A percentile compares a stretch with the other conserved stretches of the same genome.
Evolutionary conservation across 2,888 invertebrate genomes (phyloP).

Genomic region (Archaeoteleia sp.): DNA sequence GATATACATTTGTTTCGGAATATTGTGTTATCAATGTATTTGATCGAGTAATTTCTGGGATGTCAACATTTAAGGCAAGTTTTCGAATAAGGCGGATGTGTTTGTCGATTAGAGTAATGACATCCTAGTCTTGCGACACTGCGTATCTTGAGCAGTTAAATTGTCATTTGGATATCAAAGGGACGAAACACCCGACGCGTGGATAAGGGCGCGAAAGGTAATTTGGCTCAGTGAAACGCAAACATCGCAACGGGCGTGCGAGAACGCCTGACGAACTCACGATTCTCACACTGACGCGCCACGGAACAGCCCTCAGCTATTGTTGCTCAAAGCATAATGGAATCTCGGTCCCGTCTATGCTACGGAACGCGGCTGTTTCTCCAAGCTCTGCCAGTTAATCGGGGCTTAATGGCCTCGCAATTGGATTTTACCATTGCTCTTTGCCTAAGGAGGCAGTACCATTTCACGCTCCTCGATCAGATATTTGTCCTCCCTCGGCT

Average conservation of each 20-base stretch:
- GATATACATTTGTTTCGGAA: neutral
- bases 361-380: constrained; percentile 51
- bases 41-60: constrained; percentile 37
- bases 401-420: constrained; percentile 74
- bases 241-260: constrained; percentile 64
- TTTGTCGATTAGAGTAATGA: constrained; percentile 50
- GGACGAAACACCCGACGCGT: constrained; percentile 69
- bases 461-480: constrained; percentile 71
- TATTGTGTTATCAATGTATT: neutral
- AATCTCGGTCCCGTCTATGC: constrained; percentile 69
- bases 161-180: constrained; percentile 76
- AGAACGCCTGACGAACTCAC: constrained; percentile 68
- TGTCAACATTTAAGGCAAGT: constrained; percentile 33
- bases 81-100: constrained; percentile 35
- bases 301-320: constrained; percentile 75
- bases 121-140: constrained; percentile 22
- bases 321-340: constrained; percentile 75
- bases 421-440: constrained; percentile 75
- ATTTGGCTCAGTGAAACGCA: constrained; percentile 74
- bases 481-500: constrained; percentile 58
- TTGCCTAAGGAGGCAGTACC: constrained; percentile 67
- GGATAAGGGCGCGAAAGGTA: constrained; percentile 73
- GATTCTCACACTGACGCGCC: constrained; percentile 70
- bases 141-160: constrained; percentile 70
- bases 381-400: constrained; percentile 68